A percentile compares a stretch with the other conserved stretches of the same genome.
phyloP scores from a whole-genome alignment of 2,888 invertebrate species.

The Pseudococcus jackbeardsleyi region DNA sequence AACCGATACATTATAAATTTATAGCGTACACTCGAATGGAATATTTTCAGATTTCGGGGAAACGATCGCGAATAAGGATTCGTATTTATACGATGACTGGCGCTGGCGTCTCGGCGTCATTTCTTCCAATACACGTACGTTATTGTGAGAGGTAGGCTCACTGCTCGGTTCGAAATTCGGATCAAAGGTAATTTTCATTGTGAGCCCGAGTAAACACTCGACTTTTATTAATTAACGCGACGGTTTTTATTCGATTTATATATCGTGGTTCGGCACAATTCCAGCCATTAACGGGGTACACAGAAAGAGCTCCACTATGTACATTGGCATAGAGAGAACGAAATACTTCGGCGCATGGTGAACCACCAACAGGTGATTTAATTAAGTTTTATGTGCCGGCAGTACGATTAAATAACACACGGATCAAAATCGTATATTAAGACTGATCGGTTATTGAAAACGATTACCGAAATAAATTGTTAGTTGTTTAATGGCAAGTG shows the following conservation, averaged over 20 bases:
- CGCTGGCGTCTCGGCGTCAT: neutral
- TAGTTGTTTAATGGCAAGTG: conserved; percentile 41
- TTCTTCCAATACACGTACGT: neutral
- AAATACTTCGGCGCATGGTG: neutral
- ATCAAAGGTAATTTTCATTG: conserved; percentile 22
- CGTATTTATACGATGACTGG: neutral
- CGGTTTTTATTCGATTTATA: conserved; percentile 37
- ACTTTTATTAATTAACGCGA: conserved; percentile 23
- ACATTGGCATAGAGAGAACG: neutral
- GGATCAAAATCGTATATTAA: conserved; percentile 38
- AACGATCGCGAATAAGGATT: conserved; percentile 2
- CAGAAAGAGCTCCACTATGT: conserved; percentile 5
- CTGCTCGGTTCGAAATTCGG: neutral
- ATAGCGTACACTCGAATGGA: neutral
- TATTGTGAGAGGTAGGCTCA: neutral
- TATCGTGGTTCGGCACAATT: conserved; percentile 8
- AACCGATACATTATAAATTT: neutral
- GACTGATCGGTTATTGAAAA: conserved; percentile 49
- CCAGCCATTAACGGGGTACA: neutral
- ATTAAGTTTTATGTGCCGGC: conserved; percentile 47
- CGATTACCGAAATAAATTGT: conserved; percentile 47
- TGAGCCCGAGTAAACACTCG: neutral
- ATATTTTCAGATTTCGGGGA: neutral
- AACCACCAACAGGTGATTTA: conserved; percentile 41
- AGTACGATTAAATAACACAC: conserved; percentile 25